These are phyloP conservation scores for Lerema accius DNA, from an alignment of 1,140 invertebrate genomes.

Conservation along the genomic window DNA sequence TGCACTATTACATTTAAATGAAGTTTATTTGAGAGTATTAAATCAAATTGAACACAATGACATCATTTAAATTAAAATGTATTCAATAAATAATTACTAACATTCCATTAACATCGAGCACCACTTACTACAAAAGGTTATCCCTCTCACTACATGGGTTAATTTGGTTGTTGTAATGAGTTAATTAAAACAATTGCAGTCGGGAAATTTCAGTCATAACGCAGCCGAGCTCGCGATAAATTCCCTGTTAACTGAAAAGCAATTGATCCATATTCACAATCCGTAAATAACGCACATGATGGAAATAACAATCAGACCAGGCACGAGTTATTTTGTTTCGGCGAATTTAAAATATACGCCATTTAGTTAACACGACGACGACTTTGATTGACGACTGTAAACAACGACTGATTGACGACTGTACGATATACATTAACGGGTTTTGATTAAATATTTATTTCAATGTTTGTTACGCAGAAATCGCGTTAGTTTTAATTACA, in stretches of 20 bases:
- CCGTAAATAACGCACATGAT: conserved; percentile 36
- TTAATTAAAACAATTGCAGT: conserved; percentile 25
- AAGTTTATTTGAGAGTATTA: too few relatives aligned
- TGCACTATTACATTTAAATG: too few relatives aligned
- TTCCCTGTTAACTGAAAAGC: conserved; percentile 23
- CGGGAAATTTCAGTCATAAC: conserved; percentile 25
- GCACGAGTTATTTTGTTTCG: conserved; percentile 9
- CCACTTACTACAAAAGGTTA: background rate
- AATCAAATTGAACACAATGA: too few relatives aligned
- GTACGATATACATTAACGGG: too few relatives aligned
- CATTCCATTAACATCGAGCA: background rate
- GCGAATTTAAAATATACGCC: conserved; percentile 4
- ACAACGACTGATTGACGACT: background rate
- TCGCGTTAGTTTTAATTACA: too few relatives aligned
- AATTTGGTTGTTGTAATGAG: conserved; percentile 26
- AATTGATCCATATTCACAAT: conserved; percentile 26
- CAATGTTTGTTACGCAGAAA: too few relatives aligned
- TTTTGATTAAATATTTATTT: too few relatives aligned
- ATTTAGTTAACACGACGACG: background rate
- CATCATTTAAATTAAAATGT: too few relatives aligned
- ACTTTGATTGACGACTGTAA: background rate
- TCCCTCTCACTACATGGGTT: background rate
- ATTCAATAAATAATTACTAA: background rate
- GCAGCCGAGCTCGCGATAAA: conserved; percentile 31
- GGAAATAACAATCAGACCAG: conserved; percentile 25